Evolutionary conservation across 2,797 vertebrate species (phyloP).

Genomic region (Luscinia megarhynchos): DNA sequence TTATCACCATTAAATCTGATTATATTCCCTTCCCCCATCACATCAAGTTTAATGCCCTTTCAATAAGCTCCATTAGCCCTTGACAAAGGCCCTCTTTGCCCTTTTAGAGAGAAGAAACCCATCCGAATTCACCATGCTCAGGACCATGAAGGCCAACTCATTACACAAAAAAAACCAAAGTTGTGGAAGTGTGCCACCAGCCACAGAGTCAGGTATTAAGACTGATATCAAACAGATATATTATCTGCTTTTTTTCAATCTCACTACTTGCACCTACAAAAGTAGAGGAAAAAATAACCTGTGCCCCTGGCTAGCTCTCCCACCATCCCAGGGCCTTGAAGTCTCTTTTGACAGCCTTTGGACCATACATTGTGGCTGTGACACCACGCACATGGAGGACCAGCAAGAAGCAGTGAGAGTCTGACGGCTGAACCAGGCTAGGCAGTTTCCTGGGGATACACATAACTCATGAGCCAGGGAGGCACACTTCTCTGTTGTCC

Average conservation of each 20-base stretch:
- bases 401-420: accelerated
- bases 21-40: background rate
- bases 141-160: background rate
- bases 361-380: accelerated
- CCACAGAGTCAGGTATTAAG: background rate
- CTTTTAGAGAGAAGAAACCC: background rate
- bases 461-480: accelerated
- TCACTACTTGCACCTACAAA: background rate
- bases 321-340: no score
- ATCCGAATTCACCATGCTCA: background rate
- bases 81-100: background rate
- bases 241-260: background rate
- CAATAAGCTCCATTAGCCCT: background rate
- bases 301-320: background rate
- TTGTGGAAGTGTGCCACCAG: background rate
- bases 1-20: background rate
- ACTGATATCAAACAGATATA: background rate
- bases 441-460: background rate
- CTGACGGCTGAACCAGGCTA: background rate
- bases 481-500: accelerated
- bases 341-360: background rate
- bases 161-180: accelerated
- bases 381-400: accelerated
- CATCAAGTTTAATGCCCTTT: background rate
- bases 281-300: background rate